These are phyloP conservation scores for Epinotia nisella DNA, from an alignment of 2,888 invertebrate species.

Conservation along the genomic window DNA sequence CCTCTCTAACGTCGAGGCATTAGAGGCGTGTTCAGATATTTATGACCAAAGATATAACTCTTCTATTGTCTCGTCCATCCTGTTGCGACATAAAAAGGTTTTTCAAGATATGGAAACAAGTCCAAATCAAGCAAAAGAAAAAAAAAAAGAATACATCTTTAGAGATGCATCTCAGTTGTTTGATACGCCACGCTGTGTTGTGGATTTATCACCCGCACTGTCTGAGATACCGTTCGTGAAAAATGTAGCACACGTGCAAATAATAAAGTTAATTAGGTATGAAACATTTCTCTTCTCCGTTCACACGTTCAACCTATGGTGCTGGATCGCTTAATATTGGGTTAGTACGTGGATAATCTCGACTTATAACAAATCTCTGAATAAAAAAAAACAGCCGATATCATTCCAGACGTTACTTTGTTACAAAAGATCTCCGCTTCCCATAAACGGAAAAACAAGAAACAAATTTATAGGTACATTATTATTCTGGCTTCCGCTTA, in stretches of 20 bases:
- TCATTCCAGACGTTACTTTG: no score
- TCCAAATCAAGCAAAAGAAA: constrained; percentile 49
- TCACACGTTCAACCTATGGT: neutral
- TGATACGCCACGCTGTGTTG: constrained; percentile 49
- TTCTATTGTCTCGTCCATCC: constrained; percentile 21
- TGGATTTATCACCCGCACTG: constrained; percentile 47
- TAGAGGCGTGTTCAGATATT: no score
- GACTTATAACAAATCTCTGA: no score
- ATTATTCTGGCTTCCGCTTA: no score
- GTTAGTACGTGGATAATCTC: constrained; percentile 13
- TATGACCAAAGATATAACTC: constrained; percentile 5
- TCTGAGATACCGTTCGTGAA: constrained; percentile 44
- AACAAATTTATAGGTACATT: no score
- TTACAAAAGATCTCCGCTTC: no score
- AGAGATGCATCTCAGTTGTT: constrained; percentile 52
- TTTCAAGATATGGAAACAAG: constrained; percentile 41
- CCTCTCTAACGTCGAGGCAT: no score
- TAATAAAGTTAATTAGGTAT: constrained; percentile 44
- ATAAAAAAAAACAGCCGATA: no score
- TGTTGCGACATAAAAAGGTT: constrained; percentile 35
- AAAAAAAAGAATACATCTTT: no score
- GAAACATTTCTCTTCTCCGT: constrained; percentile 40
- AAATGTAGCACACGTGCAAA: constrained; percentile 45
- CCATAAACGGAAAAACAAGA: no score
- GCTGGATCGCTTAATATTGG: neutral